phyloP scores from a whole-genome alignment of 2,797 vertebrate species.

The Parauchenoglanis ngamensis region DNA sequence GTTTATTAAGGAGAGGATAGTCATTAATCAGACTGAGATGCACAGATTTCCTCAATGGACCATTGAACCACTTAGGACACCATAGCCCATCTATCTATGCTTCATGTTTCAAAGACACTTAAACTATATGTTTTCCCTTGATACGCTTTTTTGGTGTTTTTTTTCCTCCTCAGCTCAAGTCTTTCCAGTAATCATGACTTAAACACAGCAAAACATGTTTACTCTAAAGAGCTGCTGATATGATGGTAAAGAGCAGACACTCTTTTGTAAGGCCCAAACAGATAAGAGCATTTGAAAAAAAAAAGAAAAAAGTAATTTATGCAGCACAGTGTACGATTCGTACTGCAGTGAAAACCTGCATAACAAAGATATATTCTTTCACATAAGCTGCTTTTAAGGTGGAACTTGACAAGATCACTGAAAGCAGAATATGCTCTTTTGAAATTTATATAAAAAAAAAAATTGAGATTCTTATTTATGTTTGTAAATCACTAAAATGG shows the following conservation, averaged over 20 bases:
- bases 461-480: not conserved
- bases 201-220: not conserved
- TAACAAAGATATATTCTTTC: slow-evolving; percentile 20
- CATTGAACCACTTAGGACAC: slow-evolving; percentile 67
- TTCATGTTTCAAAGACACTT: slow-evolving; percentile 58
- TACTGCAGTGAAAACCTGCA: not conserved
- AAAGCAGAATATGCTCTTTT: slow-evolving; percentile 66
- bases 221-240: not conserved
- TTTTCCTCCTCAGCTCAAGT: not conserved
- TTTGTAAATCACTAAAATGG: not conserved
- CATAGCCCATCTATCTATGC: slow-evolving; percentile 61
- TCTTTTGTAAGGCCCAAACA: not conserved
- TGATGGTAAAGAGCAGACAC: not conserved
- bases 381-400: slow-evolving; percentile 55
- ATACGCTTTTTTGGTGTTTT: slow-evolving; percentile 8
- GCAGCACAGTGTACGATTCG: not conserved
- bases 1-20: slow-evolving; percentile 77
- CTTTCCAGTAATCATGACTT: not conserved
- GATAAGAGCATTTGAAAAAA: no score
- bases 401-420: slow-evolving; percentile 73
- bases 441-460: not conserved
- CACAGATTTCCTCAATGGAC: slow-evolving; percentile 71
- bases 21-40: slow-evolving; percentile 78
- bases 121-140: slow-evolving; percentile 31
- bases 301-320: no score